Conservation (phyloP, 2,797 vertebrate genomes). For the Lagocephalus sceleratus region DNA sequence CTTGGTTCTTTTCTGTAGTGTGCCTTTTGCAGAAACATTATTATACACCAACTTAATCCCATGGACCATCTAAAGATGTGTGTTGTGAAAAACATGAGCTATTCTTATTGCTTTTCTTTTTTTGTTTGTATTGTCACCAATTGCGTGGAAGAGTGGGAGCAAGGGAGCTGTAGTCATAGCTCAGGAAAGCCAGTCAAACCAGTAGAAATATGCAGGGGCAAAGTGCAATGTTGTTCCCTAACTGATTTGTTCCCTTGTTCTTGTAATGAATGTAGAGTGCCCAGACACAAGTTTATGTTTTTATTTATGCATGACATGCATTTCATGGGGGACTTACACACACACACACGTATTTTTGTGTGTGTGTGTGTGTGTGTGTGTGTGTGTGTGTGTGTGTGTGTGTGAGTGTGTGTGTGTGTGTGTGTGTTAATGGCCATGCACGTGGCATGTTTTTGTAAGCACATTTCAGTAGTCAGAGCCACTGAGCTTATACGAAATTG, state of each 20-base stretch:
- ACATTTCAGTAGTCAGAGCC: slow-evolving; percentile 16
- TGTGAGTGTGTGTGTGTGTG: slow-evolving; percentile 2
- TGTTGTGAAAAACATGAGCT: slow-evolving; percentile 11
- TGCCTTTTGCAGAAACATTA: background rate
- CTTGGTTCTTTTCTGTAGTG: background rate
- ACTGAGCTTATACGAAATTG: slow-evolving; percentile 9
- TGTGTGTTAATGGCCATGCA: slow-evolving; percentile 25
- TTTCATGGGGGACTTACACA: no score
- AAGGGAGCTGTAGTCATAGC: slow-evolving; percentile 42
- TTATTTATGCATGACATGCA: slow-evolving; percentile 26
- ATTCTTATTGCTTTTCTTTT: slow-evolving; percentile 9
- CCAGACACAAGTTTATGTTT: slow-evolving; percentile 24
- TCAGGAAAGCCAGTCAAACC: slow-evolving; percentile 48
- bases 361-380: background rate
- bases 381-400: slow-evolving; percentile 4
- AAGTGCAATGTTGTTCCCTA: slow-evolving; percentile 71
- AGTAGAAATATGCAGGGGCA: slow-evolving; percentile 60
- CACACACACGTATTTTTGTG: background rate
- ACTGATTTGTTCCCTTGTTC: slow-evolving; percentile 8
- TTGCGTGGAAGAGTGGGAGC: slow-evolving; percentile 28
- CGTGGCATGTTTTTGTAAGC: slow-evolving; percentile 1
- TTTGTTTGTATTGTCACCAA: slow-evolving; percentile 9
- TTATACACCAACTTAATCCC: background rate
- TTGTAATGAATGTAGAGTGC: slow-evolving; percentile 19
- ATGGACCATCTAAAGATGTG: slow-evolving; percentile 15